A percentile compares a stretch with the other conserved stretches of the same genome.
Evolutionary conservation across 2,888 invertebrate species (phyloP).

Genomic region (Drosophila atroscutellata): DNA sequence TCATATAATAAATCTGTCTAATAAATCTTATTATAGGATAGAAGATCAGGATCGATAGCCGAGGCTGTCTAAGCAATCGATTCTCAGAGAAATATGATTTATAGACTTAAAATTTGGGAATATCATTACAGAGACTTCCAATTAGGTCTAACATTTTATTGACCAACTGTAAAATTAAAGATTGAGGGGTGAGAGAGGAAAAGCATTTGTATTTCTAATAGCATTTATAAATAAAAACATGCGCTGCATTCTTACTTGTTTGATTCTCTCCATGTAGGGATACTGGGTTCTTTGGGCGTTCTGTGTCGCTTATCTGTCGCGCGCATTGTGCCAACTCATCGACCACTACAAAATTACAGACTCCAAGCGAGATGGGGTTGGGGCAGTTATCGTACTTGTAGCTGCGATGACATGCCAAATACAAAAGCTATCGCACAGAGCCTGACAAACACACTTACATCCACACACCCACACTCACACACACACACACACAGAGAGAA

Average conservation of each 20-base stretch:
- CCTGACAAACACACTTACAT: conserved; percentile 36
- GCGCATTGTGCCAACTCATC: conserved; percentile 70
- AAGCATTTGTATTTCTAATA: background rate
- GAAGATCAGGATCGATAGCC: background rate
- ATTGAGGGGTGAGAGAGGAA: background rate
- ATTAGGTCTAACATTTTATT: background rate
- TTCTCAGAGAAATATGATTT: background rate
- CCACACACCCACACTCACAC: conserved; percentile 9
- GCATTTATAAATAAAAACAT: background rate
- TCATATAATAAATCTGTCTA: background rate
- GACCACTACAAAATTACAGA: conserved; percentile 57
- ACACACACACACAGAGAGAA: conserved; percentile 36
- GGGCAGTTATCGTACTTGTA: conserved; percentile 49
- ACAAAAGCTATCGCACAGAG: conserved; percentile 66
- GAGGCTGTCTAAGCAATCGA: background rate
- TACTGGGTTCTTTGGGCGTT: conserved; percentile 3
- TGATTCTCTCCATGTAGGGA: background rate
- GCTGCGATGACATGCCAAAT: conserved; percentile 68
- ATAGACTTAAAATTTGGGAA: background rate
- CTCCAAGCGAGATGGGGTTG: conserved; percentile 15
- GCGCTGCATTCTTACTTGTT: background rate
- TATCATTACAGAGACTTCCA: background rate
- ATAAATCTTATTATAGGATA: background rate
- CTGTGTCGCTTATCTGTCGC: conserved; percentile 63
- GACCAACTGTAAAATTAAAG: background rate